Conservation (phyloP, 2,888 invertebrate genomes). For the Apotomis betuletana region DNA sequence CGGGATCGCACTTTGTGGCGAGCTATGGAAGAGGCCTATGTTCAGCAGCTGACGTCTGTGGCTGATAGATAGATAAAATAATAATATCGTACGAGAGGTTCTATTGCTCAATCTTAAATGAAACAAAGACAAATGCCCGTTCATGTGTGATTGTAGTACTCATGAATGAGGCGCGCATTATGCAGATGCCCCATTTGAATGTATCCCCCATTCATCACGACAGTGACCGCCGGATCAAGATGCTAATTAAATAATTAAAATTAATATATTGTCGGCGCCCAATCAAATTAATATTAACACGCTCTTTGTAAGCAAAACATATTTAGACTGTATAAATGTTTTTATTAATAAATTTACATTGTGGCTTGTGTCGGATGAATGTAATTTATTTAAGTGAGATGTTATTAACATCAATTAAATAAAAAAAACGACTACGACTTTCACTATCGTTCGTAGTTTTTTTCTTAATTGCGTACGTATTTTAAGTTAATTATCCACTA, state of each 20-base stretch:
- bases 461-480: not conserved
- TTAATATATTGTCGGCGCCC: constrained; percentile 32
- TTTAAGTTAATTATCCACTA: constrained; percentile 3
- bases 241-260: constrained; percentile 34
- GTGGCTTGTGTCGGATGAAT: not conserved
- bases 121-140: no score
- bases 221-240: constrained; percentile 28
- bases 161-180: constrained; percentile 27
- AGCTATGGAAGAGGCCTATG: no score
- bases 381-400: constrained; percentile 6
- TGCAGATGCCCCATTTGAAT: constrained; percentile 29
- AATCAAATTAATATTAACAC: constrained; percentile 30
- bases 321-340: constrained; percentile 20
- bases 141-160: not conserved
- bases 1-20: no score
- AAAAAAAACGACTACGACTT: constrained; percentile 12
- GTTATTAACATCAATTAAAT: constrained; percentile 15
- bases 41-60: no score
- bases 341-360: constrained; percentile 21
- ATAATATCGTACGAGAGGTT: no score
- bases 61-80: no score
- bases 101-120: no score
- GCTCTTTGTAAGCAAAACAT: constrained; percentile 15
- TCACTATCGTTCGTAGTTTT: constrained; percentile 20
- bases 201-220: constrained; percentile 29